Evolutionary conservation across 1,140 invertebrate genomes (phyloP).

Genomic region (Leptoteleia sp.): DNA sequence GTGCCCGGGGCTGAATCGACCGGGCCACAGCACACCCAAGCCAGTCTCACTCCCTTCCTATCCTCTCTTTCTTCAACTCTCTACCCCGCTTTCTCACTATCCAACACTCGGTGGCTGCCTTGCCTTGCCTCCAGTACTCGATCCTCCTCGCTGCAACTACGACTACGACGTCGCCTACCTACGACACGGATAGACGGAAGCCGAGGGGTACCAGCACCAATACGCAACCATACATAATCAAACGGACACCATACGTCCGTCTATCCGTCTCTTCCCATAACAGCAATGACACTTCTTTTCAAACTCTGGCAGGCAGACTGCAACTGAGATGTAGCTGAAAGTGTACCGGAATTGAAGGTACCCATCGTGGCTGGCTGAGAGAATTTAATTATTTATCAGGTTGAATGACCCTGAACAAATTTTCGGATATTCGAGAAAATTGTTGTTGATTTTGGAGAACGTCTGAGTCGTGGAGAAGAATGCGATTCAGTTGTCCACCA

Average conservation of each 20-base stretch:
- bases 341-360: no score
- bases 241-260: constrained; percentile 19
- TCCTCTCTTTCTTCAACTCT: constrained; percentile 70
- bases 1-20: no score
- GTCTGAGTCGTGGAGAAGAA: no score
- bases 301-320: constrained; percentile 44
- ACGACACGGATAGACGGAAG: not conserved
- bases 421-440: not conserved
- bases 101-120: constrained; percentile 64
- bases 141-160: constrained; percentile 60
- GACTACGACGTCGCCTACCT: constrained; percentile 30
- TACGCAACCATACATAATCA: constrained; percentile 8
- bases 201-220: constrained; percentile 15
- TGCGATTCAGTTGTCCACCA: no score
- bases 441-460: no score
- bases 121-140: constrained; percentile 69
- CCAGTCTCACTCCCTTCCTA: constrained; percentile 73
- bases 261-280: constrained; percentile 14
- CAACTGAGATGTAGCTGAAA: no score
- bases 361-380: no score
- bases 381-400: constrained; percentile 9
- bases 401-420: constrained; percentile 5
- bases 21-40: constrained; percentile 79
- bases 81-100: constrained; percentile 66
- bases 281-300: constrained; percentile 44